A percentile compares a stretch with the other conserved stretches of the same genome.
These are phyloP conservation scores for Gallirallus australis DNA, from an alignment of 2,797 vertebrate species.

Conservation along the genomic window DNA sequence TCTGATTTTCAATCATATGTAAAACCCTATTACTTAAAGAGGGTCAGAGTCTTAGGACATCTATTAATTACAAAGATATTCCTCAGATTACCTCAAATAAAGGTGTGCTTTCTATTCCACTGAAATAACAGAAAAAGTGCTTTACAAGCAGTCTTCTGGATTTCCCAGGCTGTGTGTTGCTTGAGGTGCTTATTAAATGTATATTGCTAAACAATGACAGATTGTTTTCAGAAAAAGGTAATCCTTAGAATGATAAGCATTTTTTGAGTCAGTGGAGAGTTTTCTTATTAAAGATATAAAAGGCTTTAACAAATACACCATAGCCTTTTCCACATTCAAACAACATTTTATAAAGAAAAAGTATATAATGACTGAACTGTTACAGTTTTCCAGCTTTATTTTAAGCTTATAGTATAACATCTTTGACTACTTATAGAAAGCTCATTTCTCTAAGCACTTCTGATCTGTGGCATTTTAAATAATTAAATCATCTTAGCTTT, in stretches of 20 bases:
- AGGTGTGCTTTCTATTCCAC: neutral
- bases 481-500: conserved; percentile 52
- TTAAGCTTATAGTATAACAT: neutral
- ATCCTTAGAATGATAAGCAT: neutral
- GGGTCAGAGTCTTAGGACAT: neutral
- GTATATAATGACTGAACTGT: neutral
- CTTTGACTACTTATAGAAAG: conserved; percentile 27
- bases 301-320: neutral
- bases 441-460: conserved; percentile 39
- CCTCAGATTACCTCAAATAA: neutral
- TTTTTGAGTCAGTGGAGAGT: neutral
- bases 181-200: neutral
- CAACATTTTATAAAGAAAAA: neutral
- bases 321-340: neutral
- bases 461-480: conserved; percentile 60
- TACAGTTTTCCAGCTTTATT: neutral
- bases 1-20: neutral
- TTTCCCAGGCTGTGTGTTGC: neutral
- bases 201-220: neutral
- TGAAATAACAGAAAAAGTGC: neutral
- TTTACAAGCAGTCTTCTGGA: neutral
- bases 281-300: neutral
- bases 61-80: neutral
- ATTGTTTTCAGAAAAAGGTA: neutral
- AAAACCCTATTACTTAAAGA: neutral